Conservation (phyloP, 1,140 invertebrate genomes). For the Drosophila athabasca region DNA sequence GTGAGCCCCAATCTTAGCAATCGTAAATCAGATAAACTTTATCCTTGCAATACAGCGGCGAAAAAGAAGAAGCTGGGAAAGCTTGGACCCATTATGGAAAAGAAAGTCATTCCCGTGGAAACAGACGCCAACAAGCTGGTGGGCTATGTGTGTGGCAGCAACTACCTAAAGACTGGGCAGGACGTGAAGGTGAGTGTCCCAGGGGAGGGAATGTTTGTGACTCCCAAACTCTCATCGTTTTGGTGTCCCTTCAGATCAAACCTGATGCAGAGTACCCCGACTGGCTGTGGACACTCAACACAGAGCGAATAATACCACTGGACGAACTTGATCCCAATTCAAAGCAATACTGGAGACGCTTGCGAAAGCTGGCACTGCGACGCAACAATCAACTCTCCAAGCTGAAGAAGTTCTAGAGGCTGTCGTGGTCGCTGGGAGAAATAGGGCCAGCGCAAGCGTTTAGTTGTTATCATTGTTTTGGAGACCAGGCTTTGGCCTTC, state of each 20-base stretch:
- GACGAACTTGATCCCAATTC: constrained; percentile 91
- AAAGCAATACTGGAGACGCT: constrained; percentile 91
- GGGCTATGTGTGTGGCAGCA: constrained; percentile 93
- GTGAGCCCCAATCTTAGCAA: constrained; percentile 19
- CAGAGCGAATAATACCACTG: constrained; percentile 86
- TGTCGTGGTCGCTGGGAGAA: too few relatives aligned
- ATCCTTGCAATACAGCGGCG: constrained; percentile 18
- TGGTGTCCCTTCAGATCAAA: constrained; percentile 85
- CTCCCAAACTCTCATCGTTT: not conserved
- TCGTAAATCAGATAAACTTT: not conserved
- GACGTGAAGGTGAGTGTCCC: constrained; percentile 87
- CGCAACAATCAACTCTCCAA: constrained; percentile 87
- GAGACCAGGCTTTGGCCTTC: constrained; percentile 43
- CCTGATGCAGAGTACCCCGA: constrained; percentile 95
- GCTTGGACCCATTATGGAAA: constrained; percentile 86
- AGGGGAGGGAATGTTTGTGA: not conserved
- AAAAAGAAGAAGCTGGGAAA: constrained; percentile 87
- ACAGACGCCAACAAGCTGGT: constrained; percentile 92
- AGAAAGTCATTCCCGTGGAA: constrained; percentile 92
- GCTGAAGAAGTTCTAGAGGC: constrained; percentile 85
- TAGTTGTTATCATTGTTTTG: constrained; percentile 31
- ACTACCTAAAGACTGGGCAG: constrained; percentile 90
- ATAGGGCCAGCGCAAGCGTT: not conserved
- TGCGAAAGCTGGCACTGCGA: constrained; percentile 86
- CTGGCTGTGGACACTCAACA: constrained; percentile 93